phyloP scores from a whole-genome alignment of 2,113 vertebrate species.

The Xiphophorus couchianus region DNA sequence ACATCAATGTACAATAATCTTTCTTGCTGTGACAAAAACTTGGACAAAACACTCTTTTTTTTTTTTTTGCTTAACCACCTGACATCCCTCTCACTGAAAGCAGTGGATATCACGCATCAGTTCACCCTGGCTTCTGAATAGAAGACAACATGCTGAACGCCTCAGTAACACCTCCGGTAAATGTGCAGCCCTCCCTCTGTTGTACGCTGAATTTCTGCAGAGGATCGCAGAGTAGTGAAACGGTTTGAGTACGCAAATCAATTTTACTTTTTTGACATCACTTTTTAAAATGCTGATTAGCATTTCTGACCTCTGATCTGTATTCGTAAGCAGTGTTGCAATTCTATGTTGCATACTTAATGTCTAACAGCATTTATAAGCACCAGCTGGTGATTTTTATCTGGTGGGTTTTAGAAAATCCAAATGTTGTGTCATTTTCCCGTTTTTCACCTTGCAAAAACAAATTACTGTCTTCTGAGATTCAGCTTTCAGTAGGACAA shows the following conservation, averaged over 20 bases:
- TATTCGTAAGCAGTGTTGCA: neutral
- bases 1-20: neutral
- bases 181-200: neutral
- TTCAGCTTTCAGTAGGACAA: neutral
- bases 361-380: neutral
- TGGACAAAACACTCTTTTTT: no score
- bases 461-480: neutral
- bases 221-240: neutral
- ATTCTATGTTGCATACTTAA: neutral
- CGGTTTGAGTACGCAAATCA: neutral
- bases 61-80: neutral
- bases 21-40: neutral
- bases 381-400: neutral
- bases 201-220: neutral
- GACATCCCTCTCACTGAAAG: neutral
- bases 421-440: neutral
- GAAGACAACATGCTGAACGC: neutral
- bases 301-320: neutral
- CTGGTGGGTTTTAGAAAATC: neutral
- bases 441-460: neutral
- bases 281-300: neutral
- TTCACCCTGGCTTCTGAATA: neutral
- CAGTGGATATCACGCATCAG: neutral
- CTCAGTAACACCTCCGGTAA: neutral
- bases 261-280: no score